Evolutionary conservation across 2,113 vertebrate genomes (phyloP).

Genomic region (Aptenodytes forsteri): DNA sequence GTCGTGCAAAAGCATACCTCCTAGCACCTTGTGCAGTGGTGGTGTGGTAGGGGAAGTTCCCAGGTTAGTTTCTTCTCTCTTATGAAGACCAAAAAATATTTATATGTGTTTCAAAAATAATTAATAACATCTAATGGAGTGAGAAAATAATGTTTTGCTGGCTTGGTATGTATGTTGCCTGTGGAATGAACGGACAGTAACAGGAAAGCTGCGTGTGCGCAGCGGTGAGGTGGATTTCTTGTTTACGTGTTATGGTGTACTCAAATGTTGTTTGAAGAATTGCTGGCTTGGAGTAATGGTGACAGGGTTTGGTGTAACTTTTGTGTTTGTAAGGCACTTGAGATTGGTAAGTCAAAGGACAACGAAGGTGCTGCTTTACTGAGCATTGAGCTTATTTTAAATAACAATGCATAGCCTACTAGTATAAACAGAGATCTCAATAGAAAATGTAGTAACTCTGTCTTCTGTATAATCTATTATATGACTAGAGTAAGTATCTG

Average conservation of each 20-base stretch:
- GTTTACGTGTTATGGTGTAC: rapidly evolving
- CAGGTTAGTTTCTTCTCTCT: not conserved
- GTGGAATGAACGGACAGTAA: not conserved
- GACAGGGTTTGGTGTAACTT: not conserved
- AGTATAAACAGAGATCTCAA: not conserved
- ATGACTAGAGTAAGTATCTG: not conserved
- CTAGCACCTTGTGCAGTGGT: not conserved
- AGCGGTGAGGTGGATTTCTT: not conserved
- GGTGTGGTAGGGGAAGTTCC: not conserved
- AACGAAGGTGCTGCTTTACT: not conserved
- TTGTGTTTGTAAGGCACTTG: not conserved
- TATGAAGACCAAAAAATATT: not conserved
- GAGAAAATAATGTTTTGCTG: not conserved
- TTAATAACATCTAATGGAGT: not conserved
- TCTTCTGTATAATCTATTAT: not conserved
- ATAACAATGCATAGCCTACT: not conserved
- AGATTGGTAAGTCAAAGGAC: not conserved
- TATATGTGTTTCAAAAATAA: not conserved
- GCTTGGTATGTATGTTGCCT: not conserved
- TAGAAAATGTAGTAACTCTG: not conserved
- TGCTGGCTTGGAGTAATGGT: not conserved
- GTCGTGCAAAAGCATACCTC: not conserved
- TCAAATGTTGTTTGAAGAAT: not conserved
- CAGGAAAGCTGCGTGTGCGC: rapidly evolving
- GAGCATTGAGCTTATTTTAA: not conserved